Percentiles rank a stretch among this genome's conserved stretches.
Evolutionary conservation across 1,140 invertebrate genomes (phyloP).

Genomic region (Radopholus similis): DNA sequence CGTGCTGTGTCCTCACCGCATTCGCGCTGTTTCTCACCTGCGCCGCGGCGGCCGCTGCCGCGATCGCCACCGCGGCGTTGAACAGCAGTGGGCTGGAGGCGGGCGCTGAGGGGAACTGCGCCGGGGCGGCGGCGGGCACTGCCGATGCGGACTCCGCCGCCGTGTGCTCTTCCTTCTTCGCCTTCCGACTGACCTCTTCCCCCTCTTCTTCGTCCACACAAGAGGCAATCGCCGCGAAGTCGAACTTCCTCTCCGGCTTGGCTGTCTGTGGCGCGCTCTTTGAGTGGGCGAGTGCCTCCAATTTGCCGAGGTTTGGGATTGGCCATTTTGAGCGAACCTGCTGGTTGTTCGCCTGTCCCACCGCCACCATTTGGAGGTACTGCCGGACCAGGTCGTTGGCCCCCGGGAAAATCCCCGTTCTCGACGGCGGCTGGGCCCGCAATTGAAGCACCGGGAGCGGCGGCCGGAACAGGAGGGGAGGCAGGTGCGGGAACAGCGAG

Average conservation of each 20-base stretch:
- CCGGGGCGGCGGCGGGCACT: neutral
- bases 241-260: slow-evolving; percentile 14
- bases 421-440: too few species aligned
- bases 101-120: neutral
- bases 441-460: too few species aligned
- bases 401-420: neutral
- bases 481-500: neutral
- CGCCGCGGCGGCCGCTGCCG: slow-evolving; percentile 3
- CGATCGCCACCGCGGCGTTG: slow-evolving; percentile 8
- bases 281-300: neutral
- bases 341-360: neutral
- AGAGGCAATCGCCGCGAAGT: slow-evolving; percentile 14
- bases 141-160: neutral
- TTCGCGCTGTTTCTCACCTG: neutral
- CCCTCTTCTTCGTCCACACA: neutral
- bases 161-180: too few species aligned
- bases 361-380: neutral
- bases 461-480: neutral
- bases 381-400: neutral
- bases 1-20: neutral
- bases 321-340: neutral
- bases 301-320: neutral
- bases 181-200: too few species aligned
- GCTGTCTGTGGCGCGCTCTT: neutral
- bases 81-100: neutral